A percentile compares a stretch with the other conserved stretches of the same genome.
Conservation (phyloP, 2,888 invertebrate genomes). For the Lissonota sp. region DNA sequence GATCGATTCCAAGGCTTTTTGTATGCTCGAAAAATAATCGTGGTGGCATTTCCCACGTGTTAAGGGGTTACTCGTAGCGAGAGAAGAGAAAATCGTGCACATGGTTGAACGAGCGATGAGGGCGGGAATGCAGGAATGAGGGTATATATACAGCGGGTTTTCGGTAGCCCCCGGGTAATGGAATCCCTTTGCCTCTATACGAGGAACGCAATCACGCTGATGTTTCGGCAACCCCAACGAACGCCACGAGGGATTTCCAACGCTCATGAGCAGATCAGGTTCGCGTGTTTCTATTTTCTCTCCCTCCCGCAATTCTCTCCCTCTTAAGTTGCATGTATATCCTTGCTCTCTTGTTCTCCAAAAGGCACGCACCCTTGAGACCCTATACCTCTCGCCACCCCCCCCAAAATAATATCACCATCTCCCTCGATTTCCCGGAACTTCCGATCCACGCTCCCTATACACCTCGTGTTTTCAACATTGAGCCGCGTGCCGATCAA, state of each 20-base stretch:
- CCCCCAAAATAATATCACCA: slow-evolving; percentile 57
- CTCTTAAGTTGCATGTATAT: slow-evolving; percentile 51
- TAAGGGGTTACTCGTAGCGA: slow-evolving; percentile 25
- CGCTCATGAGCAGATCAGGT: slow-evolving; percentile 82
- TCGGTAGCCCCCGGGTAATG: slow-evolving; percentile 75
- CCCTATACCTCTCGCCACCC: slow-evolving; percentile 35
- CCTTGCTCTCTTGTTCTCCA: slow-evolving; percentile 32
- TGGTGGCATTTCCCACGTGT: slow-evolving; percentile 11
- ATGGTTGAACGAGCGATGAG: slow-evolving; percentile 46
- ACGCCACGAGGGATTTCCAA: slow-evolving; percentile 81
- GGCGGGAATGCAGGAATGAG: slow-evolving; percentile 71
- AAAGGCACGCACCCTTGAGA: slow-evolving; percentile 3
- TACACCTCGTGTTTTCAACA: slow-evolving; percentile 41
- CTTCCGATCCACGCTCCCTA: slow-evolving; percentile 53
- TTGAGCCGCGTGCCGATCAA: slow-evolving; percentile 64
- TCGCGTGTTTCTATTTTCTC: slow-evolving; percentile 75
- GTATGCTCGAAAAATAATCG: slow-evolving; percentile 4
- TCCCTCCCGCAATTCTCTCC: slow-evolving; percentile 65
- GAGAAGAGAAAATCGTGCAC: slow-evolving; percentile 47
- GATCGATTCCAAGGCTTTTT: slow-evolving; percentile 43
- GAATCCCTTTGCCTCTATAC: slow-evolving; percentile 79
- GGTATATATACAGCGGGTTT: slow-evolving; percentile 64
- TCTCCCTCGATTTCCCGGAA: slow-evolving; percentile 63
- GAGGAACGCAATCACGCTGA: slow-evolving; percentile 83
- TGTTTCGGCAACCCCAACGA: slow-evolving; percentile 81